These are phyloP conservation scores for Lichenostomus cassidix DNA, from an alignment of 2,113 vertebrate genomes.

Conservation along the genomic window DNA sequence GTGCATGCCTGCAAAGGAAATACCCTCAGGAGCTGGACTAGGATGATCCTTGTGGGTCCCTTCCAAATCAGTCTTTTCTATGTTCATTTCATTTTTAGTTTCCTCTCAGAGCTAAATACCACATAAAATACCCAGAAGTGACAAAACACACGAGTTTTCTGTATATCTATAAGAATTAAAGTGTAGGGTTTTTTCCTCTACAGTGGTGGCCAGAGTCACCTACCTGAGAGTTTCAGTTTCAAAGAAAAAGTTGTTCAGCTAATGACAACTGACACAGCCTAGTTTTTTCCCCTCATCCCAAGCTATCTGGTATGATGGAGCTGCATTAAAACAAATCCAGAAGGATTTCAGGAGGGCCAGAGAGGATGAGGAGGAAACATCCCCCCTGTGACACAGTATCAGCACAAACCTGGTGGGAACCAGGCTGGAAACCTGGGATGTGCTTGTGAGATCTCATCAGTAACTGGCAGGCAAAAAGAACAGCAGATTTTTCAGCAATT, in stretches of 20 bases:
- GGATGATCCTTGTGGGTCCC: neutral
- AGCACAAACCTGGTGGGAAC: neutral
- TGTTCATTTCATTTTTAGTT: neutral
- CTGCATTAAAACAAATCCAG: neutral
- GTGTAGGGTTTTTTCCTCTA: neutral
- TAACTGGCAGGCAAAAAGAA: neutral
- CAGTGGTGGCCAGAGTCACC: accelerated
- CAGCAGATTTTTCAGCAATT: neutral
- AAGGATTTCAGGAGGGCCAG: neutral
- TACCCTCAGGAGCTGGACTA: neutral
- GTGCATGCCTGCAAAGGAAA: neutral
- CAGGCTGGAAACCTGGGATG: neutral
- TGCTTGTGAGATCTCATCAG: neutral
- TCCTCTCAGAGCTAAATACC: neutral
- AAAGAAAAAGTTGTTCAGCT: neutral
- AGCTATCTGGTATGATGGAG: neutral
- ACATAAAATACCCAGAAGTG: neutral
- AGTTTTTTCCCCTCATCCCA: neutral
- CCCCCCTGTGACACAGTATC: neutral
- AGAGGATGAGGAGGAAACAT: neutral
- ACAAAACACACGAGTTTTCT: neutral
- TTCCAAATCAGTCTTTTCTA: neutral
- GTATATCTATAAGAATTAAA: neutral
- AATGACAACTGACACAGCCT: neutral
- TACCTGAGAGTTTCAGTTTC: neutral